A percentile compares a stretch with the other conserved stretches of the same genome.
These are phyloP conservation scores for Ambastaia sidthimunki DNA, from an alignment of 2,797 vertebrate genomes.

Conservation along the genomic window DNA sequence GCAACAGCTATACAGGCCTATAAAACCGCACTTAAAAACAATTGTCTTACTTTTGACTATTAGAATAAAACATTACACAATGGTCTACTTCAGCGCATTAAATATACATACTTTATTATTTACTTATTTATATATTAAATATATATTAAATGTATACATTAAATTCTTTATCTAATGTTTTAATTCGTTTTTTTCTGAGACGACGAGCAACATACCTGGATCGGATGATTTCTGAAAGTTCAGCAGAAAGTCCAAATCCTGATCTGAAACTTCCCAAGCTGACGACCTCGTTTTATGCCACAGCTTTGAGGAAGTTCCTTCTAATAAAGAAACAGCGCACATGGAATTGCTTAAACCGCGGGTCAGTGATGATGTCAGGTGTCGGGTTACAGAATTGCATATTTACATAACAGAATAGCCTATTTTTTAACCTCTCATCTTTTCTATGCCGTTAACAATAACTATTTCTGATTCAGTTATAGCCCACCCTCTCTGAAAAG, in stretches of 20 bases:
- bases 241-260: conserved; percentile 29
- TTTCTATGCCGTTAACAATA: too few relatives aligned
- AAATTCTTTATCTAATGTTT: too few relatives aligned
- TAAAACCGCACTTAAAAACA: too few relatives aligned
- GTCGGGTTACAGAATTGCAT: conserved; percentile 62
- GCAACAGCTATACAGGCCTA: not conserved
- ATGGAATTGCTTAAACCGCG: conserved; percentile 67
- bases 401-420: not conserved
- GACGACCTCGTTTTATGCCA: conserved; percentile 66
- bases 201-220: conserved; percentile 7
- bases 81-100: not conserved
- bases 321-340: conserved; percentile 56
- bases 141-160: too few relatives aligned
- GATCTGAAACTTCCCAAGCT: conserved; percentile 59
- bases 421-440: not conserved
- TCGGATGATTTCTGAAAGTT: conserved; percentile 40
- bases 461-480: too few relatives aligned
- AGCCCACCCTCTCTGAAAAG: too few relatives aligned
- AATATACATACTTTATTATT: not conserved
- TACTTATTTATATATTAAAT: too few relatives aligned
- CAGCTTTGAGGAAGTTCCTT: conserved; percentile 74
- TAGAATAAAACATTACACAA: too few relatives aligned
- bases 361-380: conserved; percentile 70
- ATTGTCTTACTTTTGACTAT: too few relatives aligned
- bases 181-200: not conserved